Conservation (phyloP, 2,113 vertebrate genomes). For the Colossoma macropomum region DNA sequence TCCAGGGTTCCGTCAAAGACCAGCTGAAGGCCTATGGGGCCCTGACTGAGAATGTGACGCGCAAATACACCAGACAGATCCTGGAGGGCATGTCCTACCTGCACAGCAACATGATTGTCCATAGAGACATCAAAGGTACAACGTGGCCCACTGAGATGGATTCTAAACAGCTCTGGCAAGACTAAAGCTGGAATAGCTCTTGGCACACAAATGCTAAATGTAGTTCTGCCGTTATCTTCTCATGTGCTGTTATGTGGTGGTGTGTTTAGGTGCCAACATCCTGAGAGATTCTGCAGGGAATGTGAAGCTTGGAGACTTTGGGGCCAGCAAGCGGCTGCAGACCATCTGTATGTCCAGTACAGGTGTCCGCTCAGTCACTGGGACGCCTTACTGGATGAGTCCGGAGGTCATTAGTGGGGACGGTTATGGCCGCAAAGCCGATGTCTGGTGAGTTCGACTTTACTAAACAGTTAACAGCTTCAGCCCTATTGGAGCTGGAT, state of each 20-base stretch:
- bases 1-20: conserved; percentile 94
- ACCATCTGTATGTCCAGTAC: conserved; percentile 96
- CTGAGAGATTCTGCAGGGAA: conserved; percentile 93
- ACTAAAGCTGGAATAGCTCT: too few relatives aligned
- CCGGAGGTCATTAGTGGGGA: conserved; percentile 97
- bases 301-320: conserved; percentile 95
- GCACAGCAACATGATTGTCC: conserved; percentile 98
- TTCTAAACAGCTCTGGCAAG: too few relatives aligned
- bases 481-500: not conserved
- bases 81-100: conserved; percentile 95
- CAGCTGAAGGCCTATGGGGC: conserved; percentile 95
- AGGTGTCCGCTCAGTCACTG: conserved; percentile 91
- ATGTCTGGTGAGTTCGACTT: conserved; percentile 85
- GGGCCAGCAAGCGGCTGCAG: conserved; percentile 94
- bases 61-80: conserved; percentile 95
- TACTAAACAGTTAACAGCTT: not conserved
- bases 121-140: conserved; percentile 93
- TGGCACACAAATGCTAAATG: not conserved
- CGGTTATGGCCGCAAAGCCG: conserved; percentile 93
- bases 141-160: not conserved
- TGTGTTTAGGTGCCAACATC: conserved; percentile 89
- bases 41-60: conserved; percentile 92
- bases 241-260: not conserved
- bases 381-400: conserved; percentile 98
- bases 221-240: not conserved